These are phyloP conservation scores for Calonectris borealis DNA, from an alignment of 2,113 vertebrate species.

Conservation along the genomic window DNA sequence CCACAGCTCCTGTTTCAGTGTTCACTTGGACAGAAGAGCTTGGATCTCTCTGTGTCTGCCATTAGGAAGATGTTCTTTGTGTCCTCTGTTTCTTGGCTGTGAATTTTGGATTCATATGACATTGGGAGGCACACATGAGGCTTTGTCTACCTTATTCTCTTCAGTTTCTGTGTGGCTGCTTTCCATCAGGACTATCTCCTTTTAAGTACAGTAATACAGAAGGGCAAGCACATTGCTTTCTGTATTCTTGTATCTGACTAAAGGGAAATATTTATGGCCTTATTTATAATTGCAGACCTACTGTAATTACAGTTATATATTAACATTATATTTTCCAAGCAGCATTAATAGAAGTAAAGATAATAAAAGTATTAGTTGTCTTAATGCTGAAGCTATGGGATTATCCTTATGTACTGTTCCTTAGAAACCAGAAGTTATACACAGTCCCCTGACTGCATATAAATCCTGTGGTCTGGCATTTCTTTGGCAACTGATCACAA, in stretches of 20 bases:
- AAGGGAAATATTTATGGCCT: background rate
- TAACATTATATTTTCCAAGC: background rate
- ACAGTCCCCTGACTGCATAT: background rate
- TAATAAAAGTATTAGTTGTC: background rate
- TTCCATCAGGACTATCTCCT: background rate
- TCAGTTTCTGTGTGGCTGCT: background rate
- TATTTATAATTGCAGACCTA: background rate
- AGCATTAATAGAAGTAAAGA: background rate
- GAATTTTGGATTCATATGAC: background rate
- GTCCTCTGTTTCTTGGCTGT: background rate
- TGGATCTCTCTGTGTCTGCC: background rate
- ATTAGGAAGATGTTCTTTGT: background rate
- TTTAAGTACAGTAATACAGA: background rate
- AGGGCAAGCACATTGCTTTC: background rate
- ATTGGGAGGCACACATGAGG: background rate
- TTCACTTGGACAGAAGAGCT: background rate
- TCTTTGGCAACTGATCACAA: background rate
- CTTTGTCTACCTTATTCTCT: background rate
- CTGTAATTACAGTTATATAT: background rate
- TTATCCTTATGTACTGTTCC: background rate
- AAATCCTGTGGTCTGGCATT: background rate
- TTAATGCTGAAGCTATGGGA: background rate
- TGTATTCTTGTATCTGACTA: background rate
- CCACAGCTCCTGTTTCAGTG: background rate
- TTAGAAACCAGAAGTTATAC: background rate